Evolutionary conservation across 1,140 invertebrate species (phyloP).

Genomic region (Orchestia grillus): DNA sequence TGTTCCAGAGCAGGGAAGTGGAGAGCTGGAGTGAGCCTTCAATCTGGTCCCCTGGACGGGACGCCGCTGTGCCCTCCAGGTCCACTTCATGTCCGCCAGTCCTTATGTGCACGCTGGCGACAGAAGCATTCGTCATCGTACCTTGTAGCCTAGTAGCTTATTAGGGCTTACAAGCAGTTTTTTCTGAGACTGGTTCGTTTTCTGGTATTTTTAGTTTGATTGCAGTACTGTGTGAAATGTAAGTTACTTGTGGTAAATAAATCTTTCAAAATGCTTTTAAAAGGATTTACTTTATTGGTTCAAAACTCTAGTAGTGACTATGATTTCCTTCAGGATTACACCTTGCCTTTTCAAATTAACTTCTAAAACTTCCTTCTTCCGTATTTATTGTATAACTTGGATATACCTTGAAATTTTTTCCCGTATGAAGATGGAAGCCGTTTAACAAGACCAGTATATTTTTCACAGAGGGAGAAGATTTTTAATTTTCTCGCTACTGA

Average conservation of each 20-base stretch:
- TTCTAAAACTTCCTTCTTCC: background rate
- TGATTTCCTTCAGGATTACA: background rate
- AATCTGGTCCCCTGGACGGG: conserved; percentile 52
- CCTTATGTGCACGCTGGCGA: conserved; percentile 55
- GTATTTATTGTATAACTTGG: background rate
- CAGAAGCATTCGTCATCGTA: background rate
- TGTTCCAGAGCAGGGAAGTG: conserved; percentile 62
- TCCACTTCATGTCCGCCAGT: conserved; percentile 59
- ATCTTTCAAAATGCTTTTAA: too few relatives aligned
- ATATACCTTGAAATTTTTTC: background rate
- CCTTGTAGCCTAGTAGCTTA: too few relatives aligned
- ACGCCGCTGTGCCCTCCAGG: conserved; percentile 59
- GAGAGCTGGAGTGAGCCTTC: conserved; percentile 56
- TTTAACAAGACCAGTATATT: background rate
- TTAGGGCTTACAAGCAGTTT: too few relatives aligned
- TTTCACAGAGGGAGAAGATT: background rate
- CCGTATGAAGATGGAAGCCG: background rate
- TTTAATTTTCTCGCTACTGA: background rate
- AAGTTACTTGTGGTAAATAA: too few relatives aligned
- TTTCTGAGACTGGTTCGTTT: too few relatives aligned
- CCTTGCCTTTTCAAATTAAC: background rate
- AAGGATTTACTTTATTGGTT: too few relatives aligned
- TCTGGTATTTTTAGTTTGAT: too few relatives aligned
- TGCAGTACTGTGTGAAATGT: too few relatives aligned
- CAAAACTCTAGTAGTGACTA: background rate